Evolutionary conservation across 2,797 vertebrate species (phyloP).

Genomic region (Podargus strigoides): DNA sequence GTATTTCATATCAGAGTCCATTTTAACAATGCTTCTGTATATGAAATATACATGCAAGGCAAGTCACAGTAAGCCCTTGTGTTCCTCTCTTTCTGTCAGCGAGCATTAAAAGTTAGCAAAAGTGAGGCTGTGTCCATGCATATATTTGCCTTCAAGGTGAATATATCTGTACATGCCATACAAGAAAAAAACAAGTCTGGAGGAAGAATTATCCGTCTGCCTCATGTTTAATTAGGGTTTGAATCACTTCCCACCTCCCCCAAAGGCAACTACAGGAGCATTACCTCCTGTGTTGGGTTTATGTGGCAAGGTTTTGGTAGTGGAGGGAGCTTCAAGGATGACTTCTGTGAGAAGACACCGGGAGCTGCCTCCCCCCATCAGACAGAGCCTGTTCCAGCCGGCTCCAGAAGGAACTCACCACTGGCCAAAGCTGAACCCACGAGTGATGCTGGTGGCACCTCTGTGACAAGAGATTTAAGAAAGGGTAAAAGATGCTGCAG

Average conservation of each 20-base stretch:
- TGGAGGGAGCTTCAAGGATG: not conserved
- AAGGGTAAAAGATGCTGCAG: not conserved
- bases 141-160: not conserved
- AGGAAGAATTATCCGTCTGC: not conserved
- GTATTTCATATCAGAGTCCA: not conserved
- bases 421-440: not conserved
- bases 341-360: not conserved
- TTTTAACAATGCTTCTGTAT: not conserved
- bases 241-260: not conserved
- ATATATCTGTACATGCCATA: rapidly evolving
- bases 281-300: not conserved
- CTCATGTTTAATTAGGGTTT: not conserved
- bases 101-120: not conserved
- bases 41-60: not conserved
- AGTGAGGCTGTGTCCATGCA: rapidly evolving
- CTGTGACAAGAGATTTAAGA: not conserved
- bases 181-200: not conserved
- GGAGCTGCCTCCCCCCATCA: not conserved
- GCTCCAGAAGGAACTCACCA: not conserved
- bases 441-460: not conserved
- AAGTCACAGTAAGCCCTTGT: not conserved
- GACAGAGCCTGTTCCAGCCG: not conserved
- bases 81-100: not conserved
- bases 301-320: not conserved
- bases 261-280: not conserved